phyloP scores from a whole-genome alignment of 2,113 vertebrate genomes.

The Myrmophylax atrothorax region DNA sequence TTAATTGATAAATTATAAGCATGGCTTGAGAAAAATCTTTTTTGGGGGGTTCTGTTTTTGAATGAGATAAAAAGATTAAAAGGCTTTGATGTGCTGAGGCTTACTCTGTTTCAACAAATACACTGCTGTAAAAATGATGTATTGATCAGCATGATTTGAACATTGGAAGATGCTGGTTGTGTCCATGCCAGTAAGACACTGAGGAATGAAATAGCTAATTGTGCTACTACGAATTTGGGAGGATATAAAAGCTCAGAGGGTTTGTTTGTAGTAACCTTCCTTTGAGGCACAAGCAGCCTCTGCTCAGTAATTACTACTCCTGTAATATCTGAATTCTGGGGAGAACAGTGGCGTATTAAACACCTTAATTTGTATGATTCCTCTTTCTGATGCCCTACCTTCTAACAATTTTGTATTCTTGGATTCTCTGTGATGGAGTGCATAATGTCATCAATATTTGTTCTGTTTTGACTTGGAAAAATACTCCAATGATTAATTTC shows the following conservation, averaged over 20 bases:
- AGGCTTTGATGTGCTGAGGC: neutral
- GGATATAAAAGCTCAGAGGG: neutral
- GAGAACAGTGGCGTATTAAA: neutral
- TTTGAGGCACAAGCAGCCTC: neutral
- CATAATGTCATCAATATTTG: neutral
- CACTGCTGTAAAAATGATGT: neutral
- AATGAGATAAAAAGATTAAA: neutral
- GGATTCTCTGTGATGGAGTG: neutral
- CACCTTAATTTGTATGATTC: neutral
- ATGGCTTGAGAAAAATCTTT: neutral
- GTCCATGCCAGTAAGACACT: neutral
- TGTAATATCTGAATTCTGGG: neutral
- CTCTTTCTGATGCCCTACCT: neutral
- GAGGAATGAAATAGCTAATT: neutral
- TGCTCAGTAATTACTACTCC: neutral
- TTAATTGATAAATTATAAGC: conserved; percentile 37
- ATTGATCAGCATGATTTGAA: neutral
- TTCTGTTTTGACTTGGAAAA: neutral
- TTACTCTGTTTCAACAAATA: neutral
- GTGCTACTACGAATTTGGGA: neutral
- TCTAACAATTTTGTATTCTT: neutral
- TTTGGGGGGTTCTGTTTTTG: neutral
- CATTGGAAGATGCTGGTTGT: neutral
- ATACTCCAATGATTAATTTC: neutral
- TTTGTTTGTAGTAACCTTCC: neutral